Base-by-base conservation (phyloP, 2,113 vertebrate genomes). In the Petaurus breviceps region DNA sequence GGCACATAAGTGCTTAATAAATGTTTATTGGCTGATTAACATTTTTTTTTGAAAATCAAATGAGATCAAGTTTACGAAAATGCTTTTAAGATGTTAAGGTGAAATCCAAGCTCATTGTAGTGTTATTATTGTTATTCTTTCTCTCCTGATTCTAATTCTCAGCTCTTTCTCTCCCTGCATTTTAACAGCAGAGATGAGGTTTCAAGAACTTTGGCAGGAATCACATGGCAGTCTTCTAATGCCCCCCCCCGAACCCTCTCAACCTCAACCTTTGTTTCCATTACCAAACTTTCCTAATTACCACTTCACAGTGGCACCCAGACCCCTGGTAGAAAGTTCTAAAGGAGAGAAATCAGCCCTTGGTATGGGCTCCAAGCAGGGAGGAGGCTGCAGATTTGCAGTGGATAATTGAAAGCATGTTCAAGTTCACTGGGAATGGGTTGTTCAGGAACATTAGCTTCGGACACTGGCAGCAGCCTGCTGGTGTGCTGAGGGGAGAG, bases 391-490 rank as follows among this genome's bases (percentile, higher is more conserved):
- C 93, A 37, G 25, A 93, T 97, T 97, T 93, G 50, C 84, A 14
- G 1, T 93, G 91, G 94, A 89, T 96, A 95, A 96, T 93, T 97
- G 95, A 94, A 97, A 96, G 55, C 10, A 3, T 92, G 94, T 93
- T 53, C 95, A 94, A 93, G 51, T 94, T 96, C 94, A 95, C 89
- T 14, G 51, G 46, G 90, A 97, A 96, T 57, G 90, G 97, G 94
- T 95, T 95, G 96, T 96, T 97, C 92, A 94, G 98, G 97, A 97
- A 92, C 97, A 97, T 98, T 98, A 97, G 95, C 93, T 89, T 57
- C 90, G 97, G 92, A 91, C 89, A 0, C 90, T 8, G 1, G 9
- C 46, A 7, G 93, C 93, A 68, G 89, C 96, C 98, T 92, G 94
- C 90, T 95, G 95, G 94, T 77, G 84, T 84, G 0, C 68, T 93